Evolutionary conservation across 2,113 vertebrate genomes (phyloP).

Genomic region (Bos indicus): DNA sequence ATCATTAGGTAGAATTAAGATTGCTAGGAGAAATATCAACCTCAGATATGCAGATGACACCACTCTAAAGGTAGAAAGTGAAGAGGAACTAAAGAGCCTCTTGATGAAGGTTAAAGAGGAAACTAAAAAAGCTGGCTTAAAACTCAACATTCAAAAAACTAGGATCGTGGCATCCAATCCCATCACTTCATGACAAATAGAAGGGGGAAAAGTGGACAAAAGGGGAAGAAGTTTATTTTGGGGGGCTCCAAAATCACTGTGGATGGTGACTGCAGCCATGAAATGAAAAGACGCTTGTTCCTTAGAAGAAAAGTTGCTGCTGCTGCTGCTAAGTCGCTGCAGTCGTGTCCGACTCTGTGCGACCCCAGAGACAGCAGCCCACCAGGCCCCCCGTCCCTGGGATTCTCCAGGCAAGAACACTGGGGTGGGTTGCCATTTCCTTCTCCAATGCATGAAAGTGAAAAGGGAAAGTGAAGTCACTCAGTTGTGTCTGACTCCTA

Average conservation of each 20-base stretch:
- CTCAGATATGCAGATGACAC: background rate
- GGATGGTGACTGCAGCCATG: background rate
- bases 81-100: background rate
- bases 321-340: no score
- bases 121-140: background rate
- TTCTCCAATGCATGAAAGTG: no score
- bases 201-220: background rate
- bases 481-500: no score
- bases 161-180: background rate
- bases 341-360: no score
- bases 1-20: background rate
- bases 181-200: background rate
- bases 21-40: background rate
- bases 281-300: background rate
- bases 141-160: background rate
- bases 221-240: background rate
- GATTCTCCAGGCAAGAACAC: no score
- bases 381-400: no score
- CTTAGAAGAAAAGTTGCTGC: background rate
- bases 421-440: no score
- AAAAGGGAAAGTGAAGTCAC: no score
- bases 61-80: background rate
- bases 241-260: background rate
- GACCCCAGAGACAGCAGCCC: no score
- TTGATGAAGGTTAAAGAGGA: background rate